Evolutionary conservation across 2,113 vertebrate genomes (phyloP), one percentile per base, ranked within the genome.

Genomic region (Casuarius casuarius): DNA sequence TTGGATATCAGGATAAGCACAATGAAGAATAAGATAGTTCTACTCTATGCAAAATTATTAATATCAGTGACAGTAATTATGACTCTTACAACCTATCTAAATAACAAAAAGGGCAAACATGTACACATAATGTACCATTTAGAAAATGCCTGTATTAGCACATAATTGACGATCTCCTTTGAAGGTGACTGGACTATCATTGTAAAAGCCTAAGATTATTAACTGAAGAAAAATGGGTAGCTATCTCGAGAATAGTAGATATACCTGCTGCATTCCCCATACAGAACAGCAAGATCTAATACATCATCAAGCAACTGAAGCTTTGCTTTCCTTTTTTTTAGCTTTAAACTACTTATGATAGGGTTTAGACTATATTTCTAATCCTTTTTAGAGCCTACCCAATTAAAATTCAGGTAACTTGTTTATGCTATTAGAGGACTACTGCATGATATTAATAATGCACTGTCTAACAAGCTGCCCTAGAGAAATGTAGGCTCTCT

Each of bases 291-390:
- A 77, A 89, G 92, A 97, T 91, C 92, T 95, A 96, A 97, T 83
- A 96, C 82, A 96, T 88, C 95, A 97, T 97, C 97, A 96, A 97
- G 83, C 40, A 94, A 89, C 67, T 51, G 79, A 84, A 95, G 92
- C 75, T 94, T 97, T 97, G 87, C 87, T 96, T 89, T 92, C 93
- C 11, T 15, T 96, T 95, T 97, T 95, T 26, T 17, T 80, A 96
- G 92, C 94, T 97, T 97, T 97, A 97, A 96, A 95, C 92, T 97
- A 96, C 97, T 97, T 97, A 96, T 94, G 90, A 96, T 91, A 83
- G 70, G 44, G 52, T 90, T 92, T 95, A 81, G 90, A 86, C 71
- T 91, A 74, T 80, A 78, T 97, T 95, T 95, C 95, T 95, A 97
- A 94, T 92, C 63, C 84, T 95, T 96, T 96, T 87, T 94, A 95